Evolutionary conservation across 2,113 vertebrate genomes (phyloP), one percentile per base, ranked within the genome.

Genomic region (Ornithorhynchus anatinus): DNA sequence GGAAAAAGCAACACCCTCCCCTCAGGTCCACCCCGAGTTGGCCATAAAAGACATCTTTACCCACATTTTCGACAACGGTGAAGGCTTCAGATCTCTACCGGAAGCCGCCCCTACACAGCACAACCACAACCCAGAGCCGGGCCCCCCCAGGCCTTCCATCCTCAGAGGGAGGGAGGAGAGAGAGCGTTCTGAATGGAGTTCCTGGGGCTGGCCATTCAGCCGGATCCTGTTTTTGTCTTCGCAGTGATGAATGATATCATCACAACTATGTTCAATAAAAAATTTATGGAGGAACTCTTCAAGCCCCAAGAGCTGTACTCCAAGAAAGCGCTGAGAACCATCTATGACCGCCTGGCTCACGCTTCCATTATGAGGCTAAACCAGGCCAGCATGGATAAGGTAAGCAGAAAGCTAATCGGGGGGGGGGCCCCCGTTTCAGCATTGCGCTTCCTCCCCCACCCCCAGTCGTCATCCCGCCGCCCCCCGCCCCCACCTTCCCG

Each of bases 331-430:
- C 91, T 99, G 72, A 91, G 97, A 64, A 97, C 97, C 0, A 92
- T 99, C 54, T 99, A 97, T 1, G 96, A 99, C 89, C 94, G 97
- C 37, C 92, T 99, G 35, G 97, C 97, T 29, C 97, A 99, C 1
- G 95, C 97, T 8, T 99, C 98, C 8, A 99, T 99, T 52, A 99
- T 99, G 97, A 95, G 96, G 52, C 94, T 99, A 50, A 99, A 99
- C 86, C 96, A 97, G 83, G 96, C 97, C 23, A 99, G 98, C 89
- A 99, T 99, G 98, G 98, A 99, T 85, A 99, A 99, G 96, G 98
- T 98, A 85, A 66, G 80, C 54, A 56, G 33, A 47, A 8, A 0
- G 40, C 20, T 4, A n/a, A n/a, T n/a, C n/a, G n/a, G n/a, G n/a
- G n/a, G n/a, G n/a, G n/a, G n/a, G n/a, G 3, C 37, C 42, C 32